Evolutionary conservation across 2,113 vertebrate genomes (phyloP).

Genomic region (mouse (Mus musculus)): DNA sequence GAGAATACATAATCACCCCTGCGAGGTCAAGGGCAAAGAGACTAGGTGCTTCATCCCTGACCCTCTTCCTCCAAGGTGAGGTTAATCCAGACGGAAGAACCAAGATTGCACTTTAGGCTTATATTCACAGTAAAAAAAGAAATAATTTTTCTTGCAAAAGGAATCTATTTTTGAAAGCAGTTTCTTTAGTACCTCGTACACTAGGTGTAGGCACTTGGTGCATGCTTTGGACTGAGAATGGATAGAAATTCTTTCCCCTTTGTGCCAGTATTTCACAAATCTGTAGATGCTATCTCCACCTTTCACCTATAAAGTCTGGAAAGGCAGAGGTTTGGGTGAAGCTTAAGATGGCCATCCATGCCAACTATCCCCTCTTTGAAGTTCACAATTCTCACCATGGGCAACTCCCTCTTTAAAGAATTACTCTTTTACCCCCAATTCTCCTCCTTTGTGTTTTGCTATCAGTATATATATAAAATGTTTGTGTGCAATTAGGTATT

Average conservation of each 20-base stretch:
- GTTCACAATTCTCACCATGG: background rate
- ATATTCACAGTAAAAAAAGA: background rate
- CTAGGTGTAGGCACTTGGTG: rapidly evolving
- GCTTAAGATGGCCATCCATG: background rate
- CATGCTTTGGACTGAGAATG: background rate
- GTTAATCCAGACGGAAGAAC: background rate
- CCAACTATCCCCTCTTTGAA: rapidly evolving
- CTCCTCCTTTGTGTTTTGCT: background rate
- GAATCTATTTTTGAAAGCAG: background rate
- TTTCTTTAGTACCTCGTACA: background rate
- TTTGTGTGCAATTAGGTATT: background rate
- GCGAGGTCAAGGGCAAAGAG: background rate
- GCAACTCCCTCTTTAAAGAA: background rate
- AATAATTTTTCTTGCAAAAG: background rate
- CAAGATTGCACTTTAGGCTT: background rate
- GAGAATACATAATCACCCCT: rapidly evolving
- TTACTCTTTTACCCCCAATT: background rate
- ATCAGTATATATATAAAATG: background rate
- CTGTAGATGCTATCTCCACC: background rate
- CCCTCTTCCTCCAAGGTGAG: background rate
- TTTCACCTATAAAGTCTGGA: background rate
- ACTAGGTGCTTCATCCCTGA: rapidly evolving
- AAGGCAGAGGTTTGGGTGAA: rapidly evolving
- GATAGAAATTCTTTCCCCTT: background rate
- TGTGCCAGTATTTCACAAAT: background rate